Percentiles rank a stretch among this genome's conserved stretches.
Conservation (phyloP, 2,888 invertebrate species). For the Habrosyne pyritoides region DNA sequence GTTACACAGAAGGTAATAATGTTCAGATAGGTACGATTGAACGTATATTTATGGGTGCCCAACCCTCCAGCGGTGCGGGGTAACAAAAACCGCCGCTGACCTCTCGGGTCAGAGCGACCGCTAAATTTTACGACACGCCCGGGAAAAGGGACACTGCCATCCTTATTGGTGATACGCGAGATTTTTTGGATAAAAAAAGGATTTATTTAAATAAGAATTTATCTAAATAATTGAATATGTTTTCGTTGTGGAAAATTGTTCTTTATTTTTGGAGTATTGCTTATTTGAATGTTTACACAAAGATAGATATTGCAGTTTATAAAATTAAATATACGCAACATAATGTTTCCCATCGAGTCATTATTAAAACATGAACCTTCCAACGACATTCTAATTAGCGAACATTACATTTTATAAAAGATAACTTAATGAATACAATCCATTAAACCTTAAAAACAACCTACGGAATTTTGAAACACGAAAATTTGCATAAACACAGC, state of each 20-base stretch:
- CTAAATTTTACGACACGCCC: constrained; percentile 43
- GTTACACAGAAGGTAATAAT: constrained; percentile 19
- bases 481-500: constrained; percentile 42
- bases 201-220: constrained; percentile 4
- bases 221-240: background rate
- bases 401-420: background rate
- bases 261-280: no score
- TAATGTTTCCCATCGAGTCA: no score
- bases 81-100: constrained; percentile 34
- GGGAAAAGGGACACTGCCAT: constrained; percentile 17
- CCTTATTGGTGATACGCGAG: constrained; percentile 34
- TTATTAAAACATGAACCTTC: no score
- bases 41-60: background rate
- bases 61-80: background rate
- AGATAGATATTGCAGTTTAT: no score
- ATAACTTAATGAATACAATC: constrained; percentile 6
- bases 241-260: background rate
- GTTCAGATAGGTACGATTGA: constrained; percentile 10
- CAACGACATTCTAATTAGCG: background rate
- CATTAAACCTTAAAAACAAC: constrained; percentile 13
- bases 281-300: no score
- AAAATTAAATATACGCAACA: no score
- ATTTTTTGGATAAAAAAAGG: constrained; percentile 31
- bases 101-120: constrained; percentile 43
- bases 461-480: constrained; percentile 30